Evolutionary conservation across 1,140 invertebrate genomes (phyloP), one percentile per base, ranked within the genome.

Genomic region (Apis florea): DNA sequence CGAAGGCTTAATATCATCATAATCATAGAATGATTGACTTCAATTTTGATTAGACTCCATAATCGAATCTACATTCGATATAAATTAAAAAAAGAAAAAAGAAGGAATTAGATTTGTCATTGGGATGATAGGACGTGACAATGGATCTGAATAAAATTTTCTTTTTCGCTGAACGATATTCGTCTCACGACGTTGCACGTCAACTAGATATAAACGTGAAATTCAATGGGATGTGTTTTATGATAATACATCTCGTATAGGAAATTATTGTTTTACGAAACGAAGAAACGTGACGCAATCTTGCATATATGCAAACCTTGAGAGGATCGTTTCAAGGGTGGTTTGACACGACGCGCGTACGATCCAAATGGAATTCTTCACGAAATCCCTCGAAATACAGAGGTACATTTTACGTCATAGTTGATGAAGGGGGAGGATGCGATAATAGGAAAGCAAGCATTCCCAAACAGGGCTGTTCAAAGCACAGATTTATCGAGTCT

Each of bases 141-240:
- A 21, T 2, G 4, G 8, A 15, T 3, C 13, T 13, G 54, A 63
- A n/a, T 53, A 17, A 49, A 19, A 10, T 53, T 67, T 76, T 82
- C 59, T 31, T 66, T 72, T 84, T 83, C 74, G 47, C 61, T 63
- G 64, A 53, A 53, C 19, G 24, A 61, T 40, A 53, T 59, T 75
- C 17, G 19, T 15, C 21, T 3, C 53, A 12, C 68, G 59, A 31
- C 82, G 40, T 83, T 67, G 77, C 53, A 24, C 49, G 13, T 2
- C 11, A 13, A 9, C 70, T 6, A 17, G 0, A 13, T 24, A n/a
- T 51, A 3, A 40, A 24, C 19, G n/a, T 79, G 59, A 83, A 78
- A 71, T 21, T 78, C 68, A 77, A 61, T 56, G 81, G 68, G 70
- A 73, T 31, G 76, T 59, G 26, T 49, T 83, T 85, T 68, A 79